phyloP scores from a whole-genome alignment of 64 coral and sea anemone genomes.

The Anthopleura sola region DNA sequence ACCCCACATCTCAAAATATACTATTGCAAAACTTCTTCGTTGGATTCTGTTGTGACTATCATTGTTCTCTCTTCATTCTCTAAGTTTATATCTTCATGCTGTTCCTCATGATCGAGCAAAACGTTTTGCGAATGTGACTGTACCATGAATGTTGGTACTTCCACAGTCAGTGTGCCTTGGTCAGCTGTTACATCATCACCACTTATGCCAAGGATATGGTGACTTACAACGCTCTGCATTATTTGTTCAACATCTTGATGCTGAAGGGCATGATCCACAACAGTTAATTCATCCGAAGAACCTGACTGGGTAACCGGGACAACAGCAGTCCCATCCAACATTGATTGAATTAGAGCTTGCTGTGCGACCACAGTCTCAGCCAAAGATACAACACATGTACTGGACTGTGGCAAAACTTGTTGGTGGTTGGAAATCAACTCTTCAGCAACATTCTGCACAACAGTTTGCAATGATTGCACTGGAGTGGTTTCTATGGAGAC shows the following conservation, averaged over 20 bases:
- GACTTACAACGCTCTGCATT: conserved; percentile 90
- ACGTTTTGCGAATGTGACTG: not conserved
- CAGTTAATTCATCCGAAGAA: conserved; percentile 63
- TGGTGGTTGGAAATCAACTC: conserved; percentile 44
- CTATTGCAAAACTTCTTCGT: not conserved
- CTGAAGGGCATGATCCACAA: conserved; percentile 80
- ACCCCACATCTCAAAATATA: not conserved
- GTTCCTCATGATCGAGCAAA: not conserved
- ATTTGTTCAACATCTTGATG: conserved; percentile 86
- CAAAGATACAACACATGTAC: conserved; percentile 63
- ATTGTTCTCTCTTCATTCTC: not conserved
- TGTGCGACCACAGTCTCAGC: conserved; percentile 82
- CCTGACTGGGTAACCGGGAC: conserved; percentile 39
- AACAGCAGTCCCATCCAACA: conserved; percentile 75
- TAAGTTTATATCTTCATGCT: not conserved
- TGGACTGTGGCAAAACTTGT: conserved; percentile 34
- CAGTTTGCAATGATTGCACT: conserved; percentile 44
- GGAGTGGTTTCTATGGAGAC: conserved; percentile 94
- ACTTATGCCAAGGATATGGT: conserved; percentile 70
- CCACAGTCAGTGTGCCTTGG: conserved; percentile 12
- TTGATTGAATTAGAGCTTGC: conserved; percentile 81
- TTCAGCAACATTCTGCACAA: conserved; percentile 66
- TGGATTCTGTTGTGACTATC: not conserved
- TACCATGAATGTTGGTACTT: conserved; percentile 11
- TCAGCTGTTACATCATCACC: conserved; percentile 32